Percentiles rank a stretch among this genome's conserved stretches.
These are phyloP conservation scores for Crocidura indochinensis DNA, from an alignment of 2,797 vertebrate genomes.

Conservation along the genomic window DNA sequence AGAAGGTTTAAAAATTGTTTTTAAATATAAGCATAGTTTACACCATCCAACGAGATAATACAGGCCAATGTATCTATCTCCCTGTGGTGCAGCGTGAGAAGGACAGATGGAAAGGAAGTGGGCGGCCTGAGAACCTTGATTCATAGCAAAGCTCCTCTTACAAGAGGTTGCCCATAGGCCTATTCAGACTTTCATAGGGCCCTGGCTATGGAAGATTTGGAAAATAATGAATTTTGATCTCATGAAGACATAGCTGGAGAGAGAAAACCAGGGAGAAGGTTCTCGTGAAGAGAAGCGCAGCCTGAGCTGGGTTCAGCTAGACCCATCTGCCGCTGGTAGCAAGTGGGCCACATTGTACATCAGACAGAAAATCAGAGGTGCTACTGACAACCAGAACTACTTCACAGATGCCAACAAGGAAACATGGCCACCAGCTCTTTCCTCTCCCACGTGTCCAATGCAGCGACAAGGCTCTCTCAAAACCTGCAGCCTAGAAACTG, in stretches of 20 bases:
- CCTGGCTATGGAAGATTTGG: conserved; percentile 4
- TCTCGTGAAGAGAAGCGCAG: conserved; percentile 30
- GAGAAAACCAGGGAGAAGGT: conserved; percentile 1
- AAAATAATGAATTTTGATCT: conserved; percentile 70
- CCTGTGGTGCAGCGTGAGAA: conserved; percentile 72
- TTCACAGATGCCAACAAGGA: too few species aligned
- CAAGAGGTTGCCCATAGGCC: conserved; percentile 61
- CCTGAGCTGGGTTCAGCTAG: not conserved
- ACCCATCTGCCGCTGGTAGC: too few species aligned
- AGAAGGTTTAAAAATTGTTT: conserved; percentile 73
- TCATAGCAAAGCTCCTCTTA: conserved; percentile 82
- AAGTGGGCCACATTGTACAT: not conserved
- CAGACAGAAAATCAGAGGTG: conserved; percentile 40
- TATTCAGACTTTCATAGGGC: conserved; percentile 56
- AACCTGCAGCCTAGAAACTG: conserved; percentile 18
- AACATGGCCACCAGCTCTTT: conserved; percentile 11
- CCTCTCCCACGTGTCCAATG: conserved; percentile 21
- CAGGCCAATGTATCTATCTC: conserved; percentile 72
- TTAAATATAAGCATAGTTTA: conserved; percentile 78
- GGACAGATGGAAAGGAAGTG: conserved; percentile 28
- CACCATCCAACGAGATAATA: conserved; percentile 79
- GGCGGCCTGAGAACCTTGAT: not conserved
- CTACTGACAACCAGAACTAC: not conserved
- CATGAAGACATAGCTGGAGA: conserved; percentile 73
- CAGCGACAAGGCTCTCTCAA: conserved; percentile 10